Evolutionary conservation across 1,140 invertebrate species (phyloP).

Genomic region (Leptoteleia sp.): DNA sequence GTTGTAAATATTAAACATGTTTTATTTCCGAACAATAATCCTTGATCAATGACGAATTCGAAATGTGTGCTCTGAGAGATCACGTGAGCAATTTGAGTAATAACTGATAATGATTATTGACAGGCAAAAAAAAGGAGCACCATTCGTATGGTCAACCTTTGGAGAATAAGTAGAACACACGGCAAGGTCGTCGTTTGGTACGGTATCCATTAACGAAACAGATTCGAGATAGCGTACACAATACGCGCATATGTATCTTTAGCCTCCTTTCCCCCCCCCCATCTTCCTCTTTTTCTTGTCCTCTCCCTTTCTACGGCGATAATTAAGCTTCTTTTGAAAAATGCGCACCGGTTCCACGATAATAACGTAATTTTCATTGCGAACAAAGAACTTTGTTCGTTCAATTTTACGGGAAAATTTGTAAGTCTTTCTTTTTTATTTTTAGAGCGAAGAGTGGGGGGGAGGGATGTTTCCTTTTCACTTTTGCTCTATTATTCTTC

Average conservation of each 20-base stretch:
- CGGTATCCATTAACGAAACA: constrained; percentile 44
- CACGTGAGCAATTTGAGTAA: constrained; percentile 50
- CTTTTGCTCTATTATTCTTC: no score
- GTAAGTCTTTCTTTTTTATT: no score
- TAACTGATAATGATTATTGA: constrained; percentile 52
- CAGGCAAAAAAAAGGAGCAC: constrained; percentile 19
- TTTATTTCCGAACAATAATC: no score
- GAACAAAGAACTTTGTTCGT: no score
- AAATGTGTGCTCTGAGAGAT: no score
- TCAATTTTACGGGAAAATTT: background rate
- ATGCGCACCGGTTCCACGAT: constrained; percentile 8
- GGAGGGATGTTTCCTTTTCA: no score
- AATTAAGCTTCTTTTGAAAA: constrained; percentile 26
- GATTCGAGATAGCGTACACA: constrained; percentile 41
- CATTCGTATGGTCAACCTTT: constrained; percentile 52
- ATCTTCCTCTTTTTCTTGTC: no score
- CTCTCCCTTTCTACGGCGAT: constrained; percentile 2
- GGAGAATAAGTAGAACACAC: constrained; percentile 50
- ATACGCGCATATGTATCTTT: constrained; percentile 14
- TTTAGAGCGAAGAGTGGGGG: no score
- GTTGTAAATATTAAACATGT: no score
- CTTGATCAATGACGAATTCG: no score
- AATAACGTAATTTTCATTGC: constrained; percentile 4
- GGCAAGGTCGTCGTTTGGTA: constrained; percentile 42
- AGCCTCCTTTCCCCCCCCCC: no score